Percentiles rank a stretch among this genome's conserved stretches.
Conservation (phyloP, 2,888 invertebrate genomes). For the Brachypalpus laphriformis region DNA sequence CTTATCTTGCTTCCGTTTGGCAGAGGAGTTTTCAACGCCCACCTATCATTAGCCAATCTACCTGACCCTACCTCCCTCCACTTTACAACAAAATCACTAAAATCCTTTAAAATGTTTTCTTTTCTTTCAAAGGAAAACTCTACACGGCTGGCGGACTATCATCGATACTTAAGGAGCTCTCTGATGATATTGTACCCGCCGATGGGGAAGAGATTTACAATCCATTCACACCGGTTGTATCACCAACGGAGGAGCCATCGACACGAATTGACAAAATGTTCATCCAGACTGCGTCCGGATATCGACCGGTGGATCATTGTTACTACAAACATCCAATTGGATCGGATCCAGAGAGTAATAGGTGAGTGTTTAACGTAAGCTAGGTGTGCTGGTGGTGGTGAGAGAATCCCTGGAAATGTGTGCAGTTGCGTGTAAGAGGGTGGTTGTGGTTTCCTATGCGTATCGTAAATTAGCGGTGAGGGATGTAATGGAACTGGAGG, state of each 20-base stretch:
- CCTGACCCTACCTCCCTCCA: neutral
- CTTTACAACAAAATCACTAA: slow-evolving; percentile 12
- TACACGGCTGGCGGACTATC: slow-evolving; percentile 82
- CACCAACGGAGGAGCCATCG: slow-evolving; percentile 82
- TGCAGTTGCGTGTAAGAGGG: slow-evolving; percentile 19
- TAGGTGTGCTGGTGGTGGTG: neutral
- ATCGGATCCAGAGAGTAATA: slow-evolving; percentile 76
- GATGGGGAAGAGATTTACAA: slow-evolving; percentile 83
- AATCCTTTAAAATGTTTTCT: neutral
- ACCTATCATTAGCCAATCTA: slow-evolving; percentile 11
- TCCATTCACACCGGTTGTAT: slow-evolving; percentile 83
- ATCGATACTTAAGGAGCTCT: slow-evolving; percentile 82
- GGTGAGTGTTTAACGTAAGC: slow-evolving; percentile 59
- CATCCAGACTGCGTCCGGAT: slow-evolving; percentile 83
- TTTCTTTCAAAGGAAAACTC: slow-evolving; percentile 80
- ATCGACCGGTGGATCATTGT: slow-evolving; percentile 82
- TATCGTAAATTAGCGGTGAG: slow-evolving; percentile 19
- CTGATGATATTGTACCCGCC: slow-evolving; percentile 82
- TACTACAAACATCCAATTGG: slow-evolving; percentile 82
- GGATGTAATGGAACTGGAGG: slow-evolving; percentile 2
- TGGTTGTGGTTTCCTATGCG: slow-evolving; percentile 7
- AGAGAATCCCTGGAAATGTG: neutral
- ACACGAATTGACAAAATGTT: slow-evolving; percentile 83
- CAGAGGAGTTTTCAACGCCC: neutral
- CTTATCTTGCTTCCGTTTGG: neutral